Percentiles rank a stretch among this genome's conserved stretches.
These are phyloP conservation scores for Gallinago stenura DNA, from an alignment of 2,797 vertebrate species.

Conservation along the genomic window DNA sequence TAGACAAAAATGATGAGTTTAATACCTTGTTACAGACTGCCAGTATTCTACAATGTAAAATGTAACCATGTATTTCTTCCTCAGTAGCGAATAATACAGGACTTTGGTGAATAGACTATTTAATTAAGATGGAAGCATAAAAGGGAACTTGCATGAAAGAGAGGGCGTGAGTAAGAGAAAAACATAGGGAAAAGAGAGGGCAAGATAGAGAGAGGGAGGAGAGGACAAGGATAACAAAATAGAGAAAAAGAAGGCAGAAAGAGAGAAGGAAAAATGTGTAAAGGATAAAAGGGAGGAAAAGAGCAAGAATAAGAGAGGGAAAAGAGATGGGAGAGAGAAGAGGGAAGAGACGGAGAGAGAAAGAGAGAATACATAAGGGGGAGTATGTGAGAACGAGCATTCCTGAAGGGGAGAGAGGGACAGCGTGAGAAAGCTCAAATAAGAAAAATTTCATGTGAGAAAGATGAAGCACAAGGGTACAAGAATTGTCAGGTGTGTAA, in stretches of 20 bases:
- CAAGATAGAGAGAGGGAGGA: neutral
- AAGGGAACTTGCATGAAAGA: neutral
- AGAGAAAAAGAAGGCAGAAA: neutral
- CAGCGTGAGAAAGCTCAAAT: neutral
- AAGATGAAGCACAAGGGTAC: neutral
- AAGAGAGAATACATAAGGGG: neutral
- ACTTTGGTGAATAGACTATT: neutral
- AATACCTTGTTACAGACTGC: neutral
- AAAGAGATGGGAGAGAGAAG: neutral
- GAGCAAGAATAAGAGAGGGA: neutral
- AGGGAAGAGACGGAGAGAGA: neutral
- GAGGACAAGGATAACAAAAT: neutral
- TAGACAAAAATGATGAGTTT: neutral
- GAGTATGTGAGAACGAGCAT: neutral
- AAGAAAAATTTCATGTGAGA: neutral
- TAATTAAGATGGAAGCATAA: neutral
- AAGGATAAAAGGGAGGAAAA: neutral
- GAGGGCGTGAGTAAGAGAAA: neutral
- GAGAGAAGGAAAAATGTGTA: neutral
- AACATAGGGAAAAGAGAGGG: neutral
- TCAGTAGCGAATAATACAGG: neutral
- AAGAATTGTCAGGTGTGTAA: neutral
- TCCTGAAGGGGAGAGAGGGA: neutral
- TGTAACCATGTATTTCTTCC: neutral
- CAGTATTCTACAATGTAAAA: neutral